Base-by-base conservation (phyloP, 2,797 vertebrate genomes). In the Euphonia xanthogaster region DNA sequence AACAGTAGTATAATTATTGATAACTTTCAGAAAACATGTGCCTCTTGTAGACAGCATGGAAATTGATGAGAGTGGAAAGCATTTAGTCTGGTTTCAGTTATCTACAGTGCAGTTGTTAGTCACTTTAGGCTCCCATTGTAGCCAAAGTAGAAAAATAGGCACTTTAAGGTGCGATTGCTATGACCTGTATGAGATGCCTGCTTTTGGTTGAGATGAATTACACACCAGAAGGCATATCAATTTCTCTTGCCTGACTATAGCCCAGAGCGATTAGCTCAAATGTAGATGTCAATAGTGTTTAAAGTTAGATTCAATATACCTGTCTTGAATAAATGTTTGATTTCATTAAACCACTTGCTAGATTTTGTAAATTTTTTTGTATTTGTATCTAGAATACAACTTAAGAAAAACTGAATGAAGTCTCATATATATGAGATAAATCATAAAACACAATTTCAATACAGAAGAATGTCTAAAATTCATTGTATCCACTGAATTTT, bases 251-350 rank as follows among this genome's bases (percentile, higher is more conserved):
- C 17, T 60, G 51, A 62, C 66, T 78, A 35, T 55, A 85, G 58
- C 80, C 77, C 63, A 78, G 66, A 90, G 47, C 0, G 6, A 84
- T 90, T 93, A 94, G 60, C 66, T 84, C 54, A 88, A 88, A 92
- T 90, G 73, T 35, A 88, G 58, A 87, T 93, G 84, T 78, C 94
- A 92, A 91, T 94, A 94, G 33, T n/a, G 13, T n/a, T 94, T 92
- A 86, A 94, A 90, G 71, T 66, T 58, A 63, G 33, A 85, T 82
- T 89, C 77, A 85, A 73, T 87, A 87, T 67, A 82, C 53, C 48
- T 87, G 47, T 63, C 86, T 79, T 45, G 63, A 91, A 67, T 73
- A 89, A 70, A 31, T 62, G 7, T 88, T 90, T 88, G 48, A 72
- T 85, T 89, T 76, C 63, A 60, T 89, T 82, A 79, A 75, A 66